Percentiles rank a stretch among this genome's conserved stretches.
Conservation (phyloP, 2,797 vertebrate species). For the Nannoperca obscura region DNA sequence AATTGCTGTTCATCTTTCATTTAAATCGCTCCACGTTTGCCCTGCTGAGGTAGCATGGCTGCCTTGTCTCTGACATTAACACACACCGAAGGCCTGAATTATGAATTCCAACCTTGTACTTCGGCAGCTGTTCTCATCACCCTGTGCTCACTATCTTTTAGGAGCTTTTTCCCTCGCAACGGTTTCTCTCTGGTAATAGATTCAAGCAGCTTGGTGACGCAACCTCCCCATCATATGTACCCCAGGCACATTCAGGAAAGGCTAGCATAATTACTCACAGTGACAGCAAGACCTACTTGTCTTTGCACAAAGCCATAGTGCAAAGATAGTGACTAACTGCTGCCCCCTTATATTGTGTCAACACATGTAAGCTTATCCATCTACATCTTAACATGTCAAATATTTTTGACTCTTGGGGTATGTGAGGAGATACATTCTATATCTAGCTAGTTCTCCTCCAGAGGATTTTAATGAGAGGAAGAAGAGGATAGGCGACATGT, state of each 20-base stretch:
- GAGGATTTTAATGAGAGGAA: constrained; percentile 38
- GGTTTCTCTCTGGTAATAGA: constrained; percentile 74
- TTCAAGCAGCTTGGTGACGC: constrained; percentile 79
- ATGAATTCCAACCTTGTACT: constrained; percentile 78
- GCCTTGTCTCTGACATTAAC: constrained; percentile 72
- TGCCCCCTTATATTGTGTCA: constrained; percentile 37
- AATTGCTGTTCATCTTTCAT: constrained; percentile 74
- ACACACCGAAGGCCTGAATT: constrained; percentile 72
- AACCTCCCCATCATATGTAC: constrained; percentile 66
- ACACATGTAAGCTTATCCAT: constrained; percentile 25
- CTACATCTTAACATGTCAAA: constrained; percentile 37
- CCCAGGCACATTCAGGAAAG: constrained; percentile 73
- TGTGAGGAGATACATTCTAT: constrained; percentile 2
- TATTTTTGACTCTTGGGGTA: constrained; percentile 17
- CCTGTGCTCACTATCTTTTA: constrained; percentile 63
- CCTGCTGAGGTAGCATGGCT: constrained; percentile 65
- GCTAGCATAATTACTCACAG: constrained; percentile 78
- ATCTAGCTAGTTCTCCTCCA: constrained; percentile 12
- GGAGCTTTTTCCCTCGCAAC: constrained; percentile 52
- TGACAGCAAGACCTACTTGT: constrained; percentile 76
- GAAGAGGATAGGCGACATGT: constrained; percentile 22
- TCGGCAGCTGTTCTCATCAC: constrained; percentile 78
- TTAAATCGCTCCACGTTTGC: constrained; percentile 54
- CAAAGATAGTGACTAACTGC: constrained; percentile 49
- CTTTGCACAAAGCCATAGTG: constrained; percentile 57